These are phyloP conservation scores for Ptychoptera albimana DNA, from an alignment of 2,888 invertebrate genomes.

Conservation along the genomic window DNA sequence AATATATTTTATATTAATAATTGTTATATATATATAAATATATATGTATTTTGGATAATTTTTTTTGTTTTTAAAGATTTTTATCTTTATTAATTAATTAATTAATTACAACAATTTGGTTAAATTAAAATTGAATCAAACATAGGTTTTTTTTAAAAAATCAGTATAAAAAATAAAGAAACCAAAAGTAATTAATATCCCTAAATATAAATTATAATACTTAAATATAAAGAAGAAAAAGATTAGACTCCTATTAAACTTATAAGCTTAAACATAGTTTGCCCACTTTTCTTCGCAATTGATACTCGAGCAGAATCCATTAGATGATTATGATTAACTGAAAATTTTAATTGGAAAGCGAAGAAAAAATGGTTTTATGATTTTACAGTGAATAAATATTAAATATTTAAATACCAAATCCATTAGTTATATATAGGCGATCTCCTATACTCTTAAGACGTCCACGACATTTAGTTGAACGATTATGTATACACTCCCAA, in stretches of 20 bases:
- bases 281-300: constrained; percentile 21
- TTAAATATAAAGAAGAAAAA: not conserved
- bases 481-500: constrained; percentile 31
- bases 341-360: not conserved
- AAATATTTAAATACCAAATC: constrained; percentile 13
- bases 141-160: not conserved
- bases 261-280: constrained; percentile 20
- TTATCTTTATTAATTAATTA: no score
- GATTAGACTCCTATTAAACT: constrained; percentile 6
- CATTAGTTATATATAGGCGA: constrained; percentile 28
- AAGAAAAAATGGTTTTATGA: not conserved
- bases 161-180: not conserved
- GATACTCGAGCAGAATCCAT: constrained; percentile 24
- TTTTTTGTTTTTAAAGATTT: no score
- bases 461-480: constrained; percentile 29
- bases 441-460: constrained; percentile 29
- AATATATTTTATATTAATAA: no score
- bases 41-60: no score
- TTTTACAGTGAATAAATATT: not conserved
- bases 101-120: no score
- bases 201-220: not conserved
- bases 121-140: no score
- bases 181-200: not conserved
- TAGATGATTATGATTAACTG: constrained; percentile 27
- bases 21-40: no score